Evolutionary conservation across 2,113 vertebrate genomes (phyloP), one percentile per base, ranked within the genome.

Genomic region (Psettodes erumei): DNA sequence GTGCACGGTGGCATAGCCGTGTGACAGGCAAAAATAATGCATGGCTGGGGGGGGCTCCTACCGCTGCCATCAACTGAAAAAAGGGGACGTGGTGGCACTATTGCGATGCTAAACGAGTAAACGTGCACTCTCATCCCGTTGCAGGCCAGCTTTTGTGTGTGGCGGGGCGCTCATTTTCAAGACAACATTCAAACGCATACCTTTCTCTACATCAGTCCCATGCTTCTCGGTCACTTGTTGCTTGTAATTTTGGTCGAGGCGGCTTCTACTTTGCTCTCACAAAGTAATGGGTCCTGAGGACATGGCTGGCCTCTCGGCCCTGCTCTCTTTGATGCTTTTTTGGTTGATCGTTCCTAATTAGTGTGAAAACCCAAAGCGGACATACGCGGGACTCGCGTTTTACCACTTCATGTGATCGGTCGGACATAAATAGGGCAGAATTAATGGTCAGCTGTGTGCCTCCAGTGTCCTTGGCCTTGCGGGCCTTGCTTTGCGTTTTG

Each of bases 341-440:
- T 70, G 66, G 54, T 67, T 86, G 42, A 90, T 81, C 8, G 8
- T 81, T 65, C 47, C 74, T 89, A 88, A 89, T 92, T 86, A 88
- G 85, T 56, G 15, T 74, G 2, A 66, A 77, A 77, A 74, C 33
- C 33, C 56, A 66, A 76, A 65, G 71, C 69, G 56, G 62, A 72
- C 77, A 62, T 84, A 79, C 43, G 72, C 61, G 40, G 33, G 69
- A 66, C 62, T 77, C 42, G n/a, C 25, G 63, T 77, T 75, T 51
- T 54, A 67, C 68, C 72, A 53, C 71, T 79, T 87, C 53, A 56
- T 72, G 84, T 58, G 70, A 84, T 84, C 47, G 56, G 71, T 66
- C 54, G 23, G 87, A 87, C 86, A 75, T 79, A 93, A 90, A 91
- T 93, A 86, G 91, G 92, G 92, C 93, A 92, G 78, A 87, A 91